Base-by-base conservation (phyloP, 2,113 vertebrate genomes). In the Oreocharis arfaki region DNA sequence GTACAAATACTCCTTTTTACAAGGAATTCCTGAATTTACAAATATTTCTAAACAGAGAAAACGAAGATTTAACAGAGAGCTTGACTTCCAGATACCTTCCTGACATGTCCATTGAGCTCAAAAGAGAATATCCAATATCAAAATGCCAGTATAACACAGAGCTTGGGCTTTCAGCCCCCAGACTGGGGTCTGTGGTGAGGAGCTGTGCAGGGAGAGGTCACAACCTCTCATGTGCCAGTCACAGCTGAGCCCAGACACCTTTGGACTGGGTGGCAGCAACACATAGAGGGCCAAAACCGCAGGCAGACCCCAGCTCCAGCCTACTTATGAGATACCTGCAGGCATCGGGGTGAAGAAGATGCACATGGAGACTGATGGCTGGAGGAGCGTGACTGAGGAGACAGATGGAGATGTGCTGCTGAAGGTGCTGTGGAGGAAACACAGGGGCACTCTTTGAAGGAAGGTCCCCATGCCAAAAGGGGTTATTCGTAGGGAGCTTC, bases 381-480 rank as follows among this genome's bases (percentile, higher is more conserved):
- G 57, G 35, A 71, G 57, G 14, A 0, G 1, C 0, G 0, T 6
- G 47, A 20, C 57, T 49, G 57, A 64, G 57, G 39, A 75, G 16
- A 52, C 39, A 71, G 35, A 41, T 14, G 44, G 37, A 93, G 33
- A 39, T 28, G 73, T 6, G 50, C 49, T 64, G 56, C 63, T 37
- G 37, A 56, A 39, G 56, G 44, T 16, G 33, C 42, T 55, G 23
- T 3, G 16, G 14, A 50, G 30, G 24, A 53, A 75, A 52, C 11
- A 37, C 1, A 3, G 13, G 33, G 49, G 27, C 11, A 17, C 22
- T 30, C 47, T 75, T 57, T 24, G 41, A 44, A 52, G 23, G 18
- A 68, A 75, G 26, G 13, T 39, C 5, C 11, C 23, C 4, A 1
- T 13, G 33, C 13, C 20, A 46, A 59, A 59, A 78, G 9, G 7